These are phyloP conservation scores for Drosophila pseudotakahashii DNA, from an alignment of 2,888 invertebrate genomes.

Conservation along the genomic window DNA sequence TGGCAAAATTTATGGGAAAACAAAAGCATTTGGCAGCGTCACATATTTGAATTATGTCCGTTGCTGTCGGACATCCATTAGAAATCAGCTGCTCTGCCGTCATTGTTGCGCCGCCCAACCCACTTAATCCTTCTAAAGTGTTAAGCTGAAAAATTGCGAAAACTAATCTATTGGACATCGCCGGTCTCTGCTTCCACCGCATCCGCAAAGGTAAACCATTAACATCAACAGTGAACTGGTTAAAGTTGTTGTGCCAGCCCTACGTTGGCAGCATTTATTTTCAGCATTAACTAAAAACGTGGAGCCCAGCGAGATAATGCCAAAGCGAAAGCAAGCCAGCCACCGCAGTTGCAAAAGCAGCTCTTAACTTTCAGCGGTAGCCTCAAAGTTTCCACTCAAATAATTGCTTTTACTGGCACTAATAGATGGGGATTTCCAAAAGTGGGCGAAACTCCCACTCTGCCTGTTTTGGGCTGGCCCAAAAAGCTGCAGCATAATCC, in stretches of 20 bases:
- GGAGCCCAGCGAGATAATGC: conserved; percentile 52
- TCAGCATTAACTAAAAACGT: conserved; percentile 40
- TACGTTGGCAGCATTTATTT: conserved; percentile 43
- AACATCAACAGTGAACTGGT: conserved; percentile 35
- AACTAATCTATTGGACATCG: conserved; percentile 42
- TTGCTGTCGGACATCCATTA: conserved; percentile 6
- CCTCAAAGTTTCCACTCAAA: conserved; percentile 63
- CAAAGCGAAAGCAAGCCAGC: conserved; percentile 8
- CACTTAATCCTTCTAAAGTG: conserved; percentile 22
- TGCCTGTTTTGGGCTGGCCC: conserved; percentile 1
- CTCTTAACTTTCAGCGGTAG: conserved; percentile 31
- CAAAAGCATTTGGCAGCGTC: background rate
- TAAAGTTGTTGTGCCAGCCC: conserved; percentile 25
- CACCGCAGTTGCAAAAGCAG: conserved; percentile 8
- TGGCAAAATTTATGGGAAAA: background rate
- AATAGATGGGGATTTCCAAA: conserved; percentile 37
- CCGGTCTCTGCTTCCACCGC: conserved; percentile 4
- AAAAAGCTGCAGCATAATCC: conserved; percentile 47
- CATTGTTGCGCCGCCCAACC: conserved; percentile 11
- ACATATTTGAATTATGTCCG: conserved; percentile 9
- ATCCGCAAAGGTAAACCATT: conserved; percentile 43
- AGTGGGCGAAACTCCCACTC: background rate
- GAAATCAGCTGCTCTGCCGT: background rate
- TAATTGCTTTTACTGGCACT: conserved; percentile 65
- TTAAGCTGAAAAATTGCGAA: conserved; percentile 43